Percentiles rank a stretch among this genome's conserved stretches.
Conservation (phyloP, 1,140 invertebrate species). For the Eumeta japonica region DNA sequence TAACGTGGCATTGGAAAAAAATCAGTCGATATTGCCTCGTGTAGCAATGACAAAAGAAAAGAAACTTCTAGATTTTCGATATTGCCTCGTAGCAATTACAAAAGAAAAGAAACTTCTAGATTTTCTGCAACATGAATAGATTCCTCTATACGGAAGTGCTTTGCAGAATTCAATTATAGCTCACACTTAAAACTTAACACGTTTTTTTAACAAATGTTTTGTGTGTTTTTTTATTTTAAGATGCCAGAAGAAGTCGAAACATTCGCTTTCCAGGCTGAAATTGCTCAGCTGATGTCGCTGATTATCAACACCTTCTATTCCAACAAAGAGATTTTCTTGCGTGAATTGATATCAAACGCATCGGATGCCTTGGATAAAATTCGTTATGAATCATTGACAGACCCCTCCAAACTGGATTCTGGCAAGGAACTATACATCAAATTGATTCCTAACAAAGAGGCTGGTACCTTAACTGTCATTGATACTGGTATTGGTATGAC, state of each 20-base stretch:
- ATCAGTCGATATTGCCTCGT: too few relatives aligned
- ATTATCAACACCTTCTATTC: constrained; percentile 99
- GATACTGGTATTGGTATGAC: constrained; percentile 97
- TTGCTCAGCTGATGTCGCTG: constrained; percentile 93
- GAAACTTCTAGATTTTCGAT: too few relatives aligned
- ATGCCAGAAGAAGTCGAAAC: constrained; percentile 77
- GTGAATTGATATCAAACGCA: constrained; percentile 96
- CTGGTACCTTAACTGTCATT: constrained; percentile 85
- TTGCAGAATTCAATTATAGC: too few relatives aligned
- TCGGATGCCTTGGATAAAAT: constrained; percentile 77
- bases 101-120: too few relatives aligned
- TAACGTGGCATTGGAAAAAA: too few relatives aligned
- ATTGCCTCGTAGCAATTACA: too few relatives aligned
- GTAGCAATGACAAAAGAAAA: too few relatives aligned
- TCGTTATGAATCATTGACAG: constrained; percentile 87
- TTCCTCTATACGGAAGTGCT: too few relatives aligned
- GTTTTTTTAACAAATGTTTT: too few relatives aligned
- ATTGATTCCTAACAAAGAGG: constrained; percentile 87
- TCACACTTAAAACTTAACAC: too few relatives aligned
- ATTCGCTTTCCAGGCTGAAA: constrained; percentile 92
- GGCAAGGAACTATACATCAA: constrained; percentile 89
- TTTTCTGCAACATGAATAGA: too few relatives aligned
- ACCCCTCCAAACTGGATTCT: constrained; percentile 81
- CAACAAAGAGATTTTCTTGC: constrained; percentile 99
- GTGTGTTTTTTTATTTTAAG: too few relatives aligned